A percentile compares a stretch with the other conserved stretches of the same genome.
Evolutionary conservation across 1,140 invertebrate species (phyloP).

Genomic region (Caenorhabditis remanei): DNA sequence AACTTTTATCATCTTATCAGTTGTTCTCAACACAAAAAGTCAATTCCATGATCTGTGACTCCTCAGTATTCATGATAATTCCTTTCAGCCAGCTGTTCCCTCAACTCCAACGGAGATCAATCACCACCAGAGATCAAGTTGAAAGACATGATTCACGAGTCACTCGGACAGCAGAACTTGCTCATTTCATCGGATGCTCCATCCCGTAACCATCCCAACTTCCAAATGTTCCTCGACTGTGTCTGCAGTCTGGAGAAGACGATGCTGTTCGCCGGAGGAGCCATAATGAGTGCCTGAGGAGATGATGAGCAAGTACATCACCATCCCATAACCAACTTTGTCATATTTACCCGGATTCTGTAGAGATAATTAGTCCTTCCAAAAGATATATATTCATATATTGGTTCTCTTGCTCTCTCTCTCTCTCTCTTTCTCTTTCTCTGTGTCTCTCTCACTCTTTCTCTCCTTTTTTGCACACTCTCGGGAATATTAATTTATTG

Average conservation of each 20-base stretch:
- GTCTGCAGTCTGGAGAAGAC: conserved; percentile 34
- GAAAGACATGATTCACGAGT: not conserved
- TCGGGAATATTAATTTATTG: conserved; percentile 46
- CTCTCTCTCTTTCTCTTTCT: conserved; percentile 37
- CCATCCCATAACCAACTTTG: conserved; percentile 17
- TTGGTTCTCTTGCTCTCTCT: conserved; percentile 24
- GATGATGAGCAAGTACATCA: not conserved
- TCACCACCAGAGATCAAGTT: conserved; percentile 44
- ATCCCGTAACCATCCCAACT: conserved; percentile 22
- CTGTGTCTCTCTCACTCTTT: conserved; percentile 22
- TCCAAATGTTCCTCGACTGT: conserved; percentile 51
- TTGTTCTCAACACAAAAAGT: not conserved
- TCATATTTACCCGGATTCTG: conserved; percentile 52
- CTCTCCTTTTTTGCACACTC: conserved; percentile 15
- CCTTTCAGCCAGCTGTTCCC: conserved; percentile 15
- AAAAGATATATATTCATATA: not conserved
- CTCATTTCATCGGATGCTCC: conserved; percentile 9
- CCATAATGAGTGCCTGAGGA: not conserved
- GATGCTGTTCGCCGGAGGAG: not conserved
- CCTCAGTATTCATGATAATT: too few relatives aligned
- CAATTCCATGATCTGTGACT: too few relatives aligned
- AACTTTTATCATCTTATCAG: not conserved
- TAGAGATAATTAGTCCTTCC: conserved; percentile 26
- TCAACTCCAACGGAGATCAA: conserved; percentile 20
- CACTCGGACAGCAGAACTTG: conserved; percentile 22